Evolutionary conservation across 2,113 vertebrate species (phyloP).

Genomic region (Hepsetus odoe): DNA sequence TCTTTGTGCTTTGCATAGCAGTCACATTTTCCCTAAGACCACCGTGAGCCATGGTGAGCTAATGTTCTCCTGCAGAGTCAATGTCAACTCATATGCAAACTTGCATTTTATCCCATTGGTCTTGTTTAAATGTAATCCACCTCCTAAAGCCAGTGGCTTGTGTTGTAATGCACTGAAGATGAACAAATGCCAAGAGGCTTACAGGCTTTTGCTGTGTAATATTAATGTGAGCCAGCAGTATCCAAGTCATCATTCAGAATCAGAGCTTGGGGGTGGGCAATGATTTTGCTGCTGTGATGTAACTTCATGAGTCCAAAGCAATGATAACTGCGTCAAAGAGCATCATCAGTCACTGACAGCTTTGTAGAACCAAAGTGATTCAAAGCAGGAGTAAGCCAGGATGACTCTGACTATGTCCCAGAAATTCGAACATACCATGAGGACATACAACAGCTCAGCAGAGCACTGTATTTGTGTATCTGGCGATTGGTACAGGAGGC

Average conservation of each 20-base stretch:
- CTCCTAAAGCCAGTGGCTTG: slow-evolving; percentile 36
- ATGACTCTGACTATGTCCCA: not conserved
- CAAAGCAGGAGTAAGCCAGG: not conserved
- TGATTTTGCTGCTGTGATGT: not conserved
- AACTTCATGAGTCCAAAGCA: not conserved
- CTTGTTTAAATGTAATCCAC: slow-evolving; percentile 43
- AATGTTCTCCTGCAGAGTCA: not conserved
- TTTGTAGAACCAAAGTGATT: not conserved
- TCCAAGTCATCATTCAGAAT: slow-evolving; percentile 20
- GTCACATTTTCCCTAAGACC: not conserved
- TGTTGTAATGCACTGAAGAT: slow-evolving; percentile 15
- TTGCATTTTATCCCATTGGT: not conserved
- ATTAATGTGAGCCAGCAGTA: slow-evolving; percentile 22
- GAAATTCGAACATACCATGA: not conserved
- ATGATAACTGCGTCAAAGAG: not conserved
- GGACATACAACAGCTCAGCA: not conserved
- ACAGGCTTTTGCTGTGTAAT: slow-evolving; percentile 6
- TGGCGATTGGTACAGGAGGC: not conserved
- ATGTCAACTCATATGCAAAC: slow-evolving; percentile 12
- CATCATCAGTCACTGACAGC: not conserved
- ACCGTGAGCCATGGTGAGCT: not conserved
- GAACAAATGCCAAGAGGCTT: slow-evolving; percentile 39
- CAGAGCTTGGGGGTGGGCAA: not conserved
- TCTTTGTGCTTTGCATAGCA: not conserved
- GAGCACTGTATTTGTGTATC: not conserved